Percentiles rank a stretch among this genome's conserved stretches.
Evolutionary conservation across 2,113 vertebrate genomes (phyloP).

Genomic region (Microcebus tavaratra): DNA sequence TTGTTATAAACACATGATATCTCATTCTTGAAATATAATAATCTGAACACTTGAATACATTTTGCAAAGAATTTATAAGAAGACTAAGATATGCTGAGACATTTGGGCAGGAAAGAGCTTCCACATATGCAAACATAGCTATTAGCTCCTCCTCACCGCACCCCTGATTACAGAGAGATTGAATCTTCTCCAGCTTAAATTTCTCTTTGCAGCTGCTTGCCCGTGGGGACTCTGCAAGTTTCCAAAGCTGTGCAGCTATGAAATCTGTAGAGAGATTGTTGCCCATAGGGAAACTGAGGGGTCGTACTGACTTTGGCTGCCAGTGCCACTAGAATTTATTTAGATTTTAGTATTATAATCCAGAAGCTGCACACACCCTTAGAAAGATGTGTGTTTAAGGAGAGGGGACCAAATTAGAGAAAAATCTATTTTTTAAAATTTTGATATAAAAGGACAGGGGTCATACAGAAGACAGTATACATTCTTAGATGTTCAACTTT

Average conservation of each 20-base stretch:
- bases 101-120: not conserved
- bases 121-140: not conserved
- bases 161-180: not conserved
- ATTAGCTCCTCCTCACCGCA: not conserved
- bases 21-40: not conserved
- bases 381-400: conserved; percentile 10
- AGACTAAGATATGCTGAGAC: not conserved
- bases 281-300: not conserved
- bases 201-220: conserved; percentile 36
- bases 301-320: not conserved
- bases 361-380: not conserved
- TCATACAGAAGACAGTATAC: not conserved
- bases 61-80: conserved; percentile 42
- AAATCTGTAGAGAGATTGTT: conserved; percentile 6
- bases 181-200: not conserved
- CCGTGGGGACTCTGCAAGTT: conserved; percentile 19
- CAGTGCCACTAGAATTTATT: conserved; percentile 9
- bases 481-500: not conserved
- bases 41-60: not conserved
- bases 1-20: not conserved
- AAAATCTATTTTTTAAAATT: not conserved
- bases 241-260: not conserved
- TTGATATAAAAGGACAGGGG: not conserved
- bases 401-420: not conserved
- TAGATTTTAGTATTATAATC: conserved; percentile 21